A percentile compares a stretch with the other conserved stretches of the same genome.
phyloP scores from a whole-genome alignment of 1,140 invertebrate genomes.

The Calephelis nemesis region DNA sequence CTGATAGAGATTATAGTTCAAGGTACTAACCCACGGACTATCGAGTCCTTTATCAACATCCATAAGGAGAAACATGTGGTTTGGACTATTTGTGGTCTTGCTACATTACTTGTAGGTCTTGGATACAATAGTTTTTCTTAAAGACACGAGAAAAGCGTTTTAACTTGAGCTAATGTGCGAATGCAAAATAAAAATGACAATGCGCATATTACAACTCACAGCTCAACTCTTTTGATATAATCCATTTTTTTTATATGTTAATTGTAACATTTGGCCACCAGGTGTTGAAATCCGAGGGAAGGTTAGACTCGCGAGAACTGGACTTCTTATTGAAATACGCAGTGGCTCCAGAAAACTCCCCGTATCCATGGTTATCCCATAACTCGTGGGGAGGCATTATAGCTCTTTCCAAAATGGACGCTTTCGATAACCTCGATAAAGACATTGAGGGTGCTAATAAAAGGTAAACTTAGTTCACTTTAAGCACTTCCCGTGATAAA shows the following conservation, averaged over 20 bases:
- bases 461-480: constrained; percentile 45
- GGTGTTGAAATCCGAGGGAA: constrained; percentile 81
- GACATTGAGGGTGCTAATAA: constrained; percentile 96
- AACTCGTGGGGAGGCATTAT: constrained; percentile 93
- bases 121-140: no score
- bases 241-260: background rate
- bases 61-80: no score
- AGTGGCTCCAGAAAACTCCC: constrained; percentile 83
- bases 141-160: no score
- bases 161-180: no score
- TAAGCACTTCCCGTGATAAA: no score
- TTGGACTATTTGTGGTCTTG: no score
- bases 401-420: constrained; percentile 86
- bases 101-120: no score
- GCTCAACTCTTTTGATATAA: no score
- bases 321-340: constrained; percentile 93
- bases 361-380: constrained; percentile 92
- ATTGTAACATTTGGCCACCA: constrained; percentile 1
- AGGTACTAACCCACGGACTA: no score
- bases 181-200: background rate
- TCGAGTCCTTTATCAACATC: no score
- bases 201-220: no score
- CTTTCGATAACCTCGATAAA: constrained; percentile 93
- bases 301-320: constrained; percentile 88
- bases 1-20: no score